Evolutionary conservation across 2,888 invertebrate species (phyloP), one percentile per base, ranked within the genome.

Genomic region (Pseudococcus viburni): DNA sequence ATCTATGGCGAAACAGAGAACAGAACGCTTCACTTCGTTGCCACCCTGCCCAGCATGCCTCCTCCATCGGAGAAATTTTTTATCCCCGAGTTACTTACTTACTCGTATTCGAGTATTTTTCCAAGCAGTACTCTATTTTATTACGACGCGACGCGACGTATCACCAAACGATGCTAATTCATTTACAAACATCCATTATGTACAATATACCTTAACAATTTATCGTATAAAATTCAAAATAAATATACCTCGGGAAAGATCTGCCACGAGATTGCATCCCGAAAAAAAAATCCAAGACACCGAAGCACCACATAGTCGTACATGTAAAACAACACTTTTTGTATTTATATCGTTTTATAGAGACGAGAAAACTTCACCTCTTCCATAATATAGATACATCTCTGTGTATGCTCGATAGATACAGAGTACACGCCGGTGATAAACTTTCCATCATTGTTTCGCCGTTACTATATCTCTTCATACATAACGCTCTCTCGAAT

Each of bases 101-200:
- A n/a, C n/a, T 59, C 19, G 22, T 19, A 2, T 59, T 22, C 12
- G 8, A 59, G 59, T n/a, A 59, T 19, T 7, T n/a, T 17, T 59
- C 42, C 42, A 42, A n/a, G 4, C 59, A 11, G 64, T 64, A 64
- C 33, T 33, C 33, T 33, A 33, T 33, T 73, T 33, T 73, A 73
- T 73, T 73, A 73, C 26, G 73, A 64, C 64, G 64, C 26, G 73
- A 64, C 64, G 64, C 64, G 64, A 64, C 64, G 73, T 73, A 64
- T 64, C 64, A 64, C 64, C 64, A 64, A 64, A 64, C 64, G 22
- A 64, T 64, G 64, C 64, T 64, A 73, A 73, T 73, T 73, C 73
- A 73, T 73, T 73, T 73, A 73, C 73, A 73, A 73, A 73, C 73
- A 73, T 73, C 73, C 8, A 73, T 73, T 73, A 73, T 73, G 26